These are phyloP conservation scores for Ictidomys tridecemlineatus DNA, from an alignment of 2,113 vertebrate genomes.

Conservation along the genomic window DNA sequence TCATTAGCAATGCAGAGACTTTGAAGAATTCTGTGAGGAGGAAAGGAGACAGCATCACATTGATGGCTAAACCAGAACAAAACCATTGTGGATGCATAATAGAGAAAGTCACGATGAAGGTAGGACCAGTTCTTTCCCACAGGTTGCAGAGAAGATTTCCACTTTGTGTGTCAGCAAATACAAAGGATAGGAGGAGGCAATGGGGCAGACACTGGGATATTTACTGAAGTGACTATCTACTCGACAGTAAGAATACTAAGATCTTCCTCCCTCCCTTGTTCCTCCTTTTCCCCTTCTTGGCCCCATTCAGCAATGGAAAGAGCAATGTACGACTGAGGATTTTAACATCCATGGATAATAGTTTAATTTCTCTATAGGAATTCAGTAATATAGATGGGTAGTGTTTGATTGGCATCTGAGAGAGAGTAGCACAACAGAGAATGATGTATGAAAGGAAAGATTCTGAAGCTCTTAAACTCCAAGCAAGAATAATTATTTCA, in stretches of 20 bases:
- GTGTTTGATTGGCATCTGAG: neutral
- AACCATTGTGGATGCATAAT: accelerated
- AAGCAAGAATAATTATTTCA: neutral
- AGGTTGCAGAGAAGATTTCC: neutral
- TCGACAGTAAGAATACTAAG: neutral
- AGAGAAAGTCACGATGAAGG: neutral
- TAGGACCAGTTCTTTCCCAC: neutral
- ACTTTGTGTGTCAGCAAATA: neutral
- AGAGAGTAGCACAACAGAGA: neutral
- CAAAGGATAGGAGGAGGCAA: neutral
- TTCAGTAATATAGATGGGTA: neutral
- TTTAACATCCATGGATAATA: neutral
- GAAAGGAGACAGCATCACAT: neutral
- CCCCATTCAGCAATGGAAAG: neutral
- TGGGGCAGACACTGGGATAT: neutral
- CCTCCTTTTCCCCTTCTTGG: neutral
- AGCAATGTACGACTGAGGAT: neutral
- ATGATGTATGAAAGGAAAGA: neutral
- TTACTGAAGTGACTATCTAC: neutral
- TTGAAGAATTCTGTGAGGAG: neutral
- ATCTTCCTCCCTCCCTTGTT: neutral
- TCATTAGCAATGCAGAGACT: neutral
- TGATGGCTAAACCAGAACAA: neutral
- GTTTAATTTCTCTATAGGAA: neutral
- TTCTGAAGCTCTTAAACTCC: neutral